Base-by-base conservation (phyloP, 2,797 vertebrate species). In the Buceros bicornis region DNA sequence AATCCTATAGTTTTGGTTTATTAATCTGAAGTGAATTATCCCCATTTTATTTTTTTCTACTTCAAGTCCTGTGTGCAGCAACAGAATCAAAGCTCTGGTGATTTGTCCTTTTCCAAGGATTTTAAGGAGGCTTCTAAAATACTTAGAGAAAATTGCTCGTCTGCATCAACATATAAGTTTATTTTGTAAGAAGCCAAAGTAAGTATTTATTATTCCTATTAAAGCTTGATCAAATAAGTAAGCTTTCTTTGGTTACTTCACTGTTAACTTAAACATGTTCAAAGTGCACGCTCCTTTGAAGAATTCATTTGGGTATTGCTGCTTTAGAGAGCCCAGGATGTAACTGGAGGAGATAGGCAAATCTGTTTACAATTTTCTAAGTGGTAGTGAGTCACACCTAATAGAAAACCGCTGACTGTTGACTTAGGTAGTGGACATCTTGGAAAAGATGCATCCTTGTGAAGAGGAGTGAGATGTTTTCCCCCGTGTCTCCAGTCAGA, bases 191-290 rank as follows among this genome's bases (percentile, higher is more conserved):
- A 93, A 64, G 48, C 50, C 26, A 84, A 84, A 90, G 35, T 48
- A 83, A 76, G 12, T 21, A 72, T 57, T 93, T 77, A 28, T 67
- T 53, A 62, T 22, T 65, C 25, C 82, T 91, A 71, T 24, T 67
- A 94, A 91, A 86, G 57, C 26, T 45, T 16, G 22, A 82, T 82
- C 53, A 97, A 93, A 64, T 62, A 95, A 89, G 26, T 65, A 91
- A 87, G 54, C 58, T 48, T 93, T 90, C 67, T 72, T 93, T 65
- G 62, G 69, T 85, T 81, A 35, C 54, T 91, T 86, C 43, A 12
- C 20, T 73, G 61, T 71, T 67, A 95, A 73, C 29, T 93, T 93
- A 90, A 95, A 76, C 24, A 82, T 21, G 31, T 67, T 82, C 16
- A 72, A 62, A 60, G 10, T 22, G 29, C 18, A 22, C 11, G 43